Evolutionary conservation across 2,888 invertebrate genomes (phyloP), one percentile per base, ranked within the genome.

Genomic region (Aleiodes leptofemur): DNA sequence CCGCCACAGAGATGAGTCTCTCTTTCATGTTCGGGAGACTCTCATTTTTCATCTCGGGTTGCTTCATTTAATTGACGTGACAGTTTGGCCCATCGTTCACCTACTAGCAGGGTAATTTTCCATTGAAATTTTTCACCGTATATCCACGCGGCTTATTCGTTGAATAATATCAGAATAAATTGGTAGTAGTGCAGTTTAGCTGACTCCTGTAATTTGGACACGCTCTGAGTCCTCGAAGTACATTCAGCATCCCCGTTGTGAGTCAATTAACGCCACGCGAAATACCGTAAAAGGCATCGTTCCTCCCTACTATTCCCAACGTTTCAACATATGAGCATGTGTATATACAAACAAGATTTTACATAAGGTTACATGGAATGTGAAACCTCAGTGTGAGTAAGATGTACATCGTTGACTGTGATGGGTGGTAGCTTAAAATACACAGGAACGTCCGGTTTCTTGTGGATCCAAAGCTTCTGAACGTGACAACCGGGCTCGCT

Each of bases 221-320:
- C 13, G 59, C 59, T 61, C 14, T 1, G 31, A 16, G 43, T 43
- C 9, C 7, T 43, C 9, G 9, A 9, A 4, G n/a, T 38, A 38
- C 9, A 38, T 38, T 31, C 8, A 38, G 13, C 59, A 5, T 31
- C 59, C 59, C 59, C 38, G 29, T 56, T 79, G 66, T 71, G 64
- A 76, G 76, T 61, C 79, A 80, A 80, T 80, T 80, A 79, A 78
- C 77, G 69, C 77, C 80, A 80, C 77, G 80, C 78, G 77, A 80
- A 78, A 76, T 80, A 78, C 78, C 79, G 78, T 74, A 31, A 68
- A 73, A 23, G 2, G 23, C 23, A 23, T 23, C 23, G 23, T 23
- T 72, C 61, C 75, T 53, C 74, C 72, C 34, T 9, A 23, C 13
- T 29, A 38, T 8, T 38, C 8, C 38, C 43, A 43, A 43, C 9